Conservation (phyloP, 2,888 invertebrate genomes). For the Eupithecia subumbrata region DNA sequence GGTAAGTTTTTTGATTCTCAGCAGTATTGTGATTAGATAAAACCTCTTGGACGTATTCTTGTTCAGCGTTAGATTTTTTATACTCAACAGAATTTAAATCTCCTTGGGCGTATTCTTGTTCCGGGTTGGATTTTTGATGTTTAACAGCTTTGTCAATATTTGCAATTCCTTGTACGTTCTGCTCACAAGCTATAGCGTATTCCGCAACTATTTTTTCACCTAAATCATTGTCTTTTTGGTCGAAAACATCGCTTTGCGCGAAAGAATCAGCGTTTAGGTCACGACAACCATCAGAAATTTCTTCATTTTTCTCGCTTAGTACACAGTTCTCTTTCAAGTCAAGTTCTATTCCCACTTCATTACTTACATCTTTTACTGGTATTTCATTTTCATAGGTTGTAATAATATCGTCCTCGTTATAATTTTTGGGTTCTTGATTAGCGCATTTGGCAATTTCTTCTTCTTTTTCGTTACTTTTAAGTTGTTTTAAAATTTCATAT, state of each 20-base stretch:
- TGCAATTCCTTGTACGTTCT: conserved; percentile 18
- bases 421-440: conserved; percentile 14
- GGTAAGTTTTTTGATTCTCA: neutral
- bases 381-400: conserved; percentile 45
- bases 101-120: neutral
- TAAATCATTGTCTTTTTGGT: conserved; percentile 18
- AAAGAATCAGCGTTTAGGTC: conserved; percentile 2
- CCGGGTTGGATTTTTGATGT: neutral
- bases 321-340: conserved; percentile 26
- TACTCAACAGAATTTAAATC: neutral
- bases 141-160: conserved; percentile 14
- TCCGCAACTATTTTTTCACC: conserved; percentile 10
- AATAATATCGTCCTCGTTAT: conserved; percentile 26
- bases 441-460: conserved; percentile 20
- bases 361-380: conserved; percentile 52
- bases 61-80: neutral
- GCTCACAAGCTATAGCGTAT: conserved; percentile 16
- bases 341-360: conserved; percentile 30
- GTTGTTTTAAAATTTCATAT: conserved; percentile 71
- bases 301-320: conserved; percentile 23
- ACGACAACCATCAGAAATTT: conserved; percentile 16
- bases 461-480: conserved; percentile 63
- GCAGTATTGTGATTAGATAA: conserved; percentile 15
- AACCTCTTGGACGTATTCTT: conserved; percentile 5
- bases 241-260: conserved; percentile 13